A percentile compares a stretch with the other conserved stretches of the same genome.
These are phyloP conservation scores for Aricia artaxerxes DNA, from an alignment of 2,888 invertebrate species.

Conservation along the genomic window DNA sequence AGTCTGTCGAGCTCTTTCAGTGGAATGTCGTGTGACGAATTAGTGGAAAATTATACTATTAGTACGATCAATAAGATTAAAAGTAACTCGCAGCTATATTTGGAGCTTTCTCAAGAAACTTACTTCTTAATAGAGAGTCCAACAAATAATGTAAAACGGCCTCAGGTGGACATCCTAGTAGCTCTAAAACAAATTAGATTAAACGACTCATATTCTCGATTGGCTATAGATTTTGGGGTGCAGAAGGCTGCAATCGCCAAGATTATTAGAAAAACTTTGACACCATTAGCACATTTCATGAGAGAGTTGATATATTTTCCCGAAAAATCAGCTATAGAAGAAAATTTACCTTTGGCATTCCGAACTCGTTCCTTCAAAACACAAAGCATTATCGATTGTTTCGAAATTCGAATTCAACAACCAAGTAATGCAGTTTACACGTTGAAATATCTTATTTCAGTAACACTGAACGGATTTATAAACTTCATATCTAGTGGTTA, in stretches of 20 bases:
- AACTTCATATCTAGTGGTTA: slow-evolving; percentile 51
- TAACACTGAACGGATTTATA: slow-evolving; percentile 49
- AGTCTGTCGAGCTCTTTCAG: background rate
- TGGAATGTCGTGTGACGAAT: background rate
- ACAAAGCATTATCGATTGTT: slow-evolving; percentile 46
- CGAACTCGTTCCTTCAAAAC: background rate
- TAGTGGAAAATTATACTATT: background rate
- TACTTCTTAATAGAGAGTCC: background rate
- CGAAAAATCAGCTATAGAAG: slow-evolving; percentile 1
- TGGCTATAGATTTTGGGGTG: background rate
- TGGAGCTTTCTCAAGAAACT: background rate
- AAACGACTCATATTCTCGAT: background rate
- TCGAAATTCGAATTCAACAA: slow-evolving; percentile 49
- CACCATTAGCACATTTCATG: background rate
- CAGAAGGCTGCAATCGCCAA: background rate
- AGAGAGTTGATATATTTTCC: background rate
- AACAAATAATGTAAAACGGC: background rate
- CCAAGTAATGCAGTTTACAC: slow-evolving; percentile 46
- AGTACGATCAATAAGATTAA: slow-evolving; percentile 1
- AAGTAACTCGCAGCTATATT: slow-evolving; percentile 1
- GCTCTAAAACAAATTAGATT: background rate
- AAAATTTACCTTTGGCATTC: slow-evolving; percentile 1
- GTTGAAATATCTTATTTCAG: slow-evolving; percentile 48
- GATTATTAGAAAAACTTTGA: background rate
- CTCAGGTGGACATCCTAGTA: background rate